Base-by-base conservation (phyloP, 1,140 invertebrate species). In the Lasioglossum albipes region DNA sequence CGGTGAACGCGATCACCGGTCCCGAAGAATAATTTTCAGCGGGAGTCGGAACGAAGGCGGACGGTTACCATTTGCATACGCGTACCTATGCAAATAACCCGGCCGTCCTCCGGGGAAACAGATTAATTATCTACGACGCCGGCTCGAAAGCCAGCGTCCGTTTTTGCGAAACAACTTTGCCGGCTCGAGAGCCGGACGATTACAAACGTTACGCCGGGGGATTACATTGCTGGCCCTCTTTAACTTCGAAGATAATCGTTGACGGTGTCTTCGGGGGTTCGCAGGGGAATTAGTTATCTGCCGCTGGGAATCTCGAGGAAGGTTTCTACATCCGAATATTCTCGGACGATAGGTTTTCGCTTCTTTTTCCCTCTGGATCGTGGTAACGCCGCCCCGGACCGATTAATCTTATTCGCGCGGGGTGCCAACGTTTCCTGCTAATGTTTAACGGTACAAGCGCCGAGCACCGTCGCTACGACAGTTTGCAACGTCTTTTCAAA, bases 1-100 rank as follows among this genome's bases (percentile, higher is more conserved):
- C 2, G 10, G 81, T 81, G 70, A 61, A 45, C 13, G 62, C 83
- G 49, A 81, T 84, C 79, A 71, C 54, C 12, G 66, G 66, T 22
- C 57, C 20, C 79, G 64, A 82, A 82, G 84, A 84, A 85, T 85
- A 84, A 85, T 82, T 84, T 62, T 27, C 49, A 66, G 70, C 6
- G 13, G 54, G 31, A 49, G 57, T 18, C 64, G 42, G 13, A 22
- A 9, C 22, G 6, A 69, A 66, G 27, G 45, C 45, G 45, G 45
- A 10, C 45, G 45, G 10, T 49, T 49, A 62, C 82, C 83, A 84
- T 85, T 75, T 68, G 70, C 71, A 79, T 85, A 80, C 72, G 71
- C 27, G 62, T 52, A 52, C 20, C 72, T 82, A 84, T 78, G 75
- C 59, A 79, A 79, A 79, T 79, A 79, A 49, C 9, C 12, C 36